A percentile compares a stretch with the other conserved stretches of the same genome.
These are phyloP conservation scores for Muscicapa striata DNA, from an alignment of 2,797 vertebrate species.

Conservation along the genomic window DNA sequence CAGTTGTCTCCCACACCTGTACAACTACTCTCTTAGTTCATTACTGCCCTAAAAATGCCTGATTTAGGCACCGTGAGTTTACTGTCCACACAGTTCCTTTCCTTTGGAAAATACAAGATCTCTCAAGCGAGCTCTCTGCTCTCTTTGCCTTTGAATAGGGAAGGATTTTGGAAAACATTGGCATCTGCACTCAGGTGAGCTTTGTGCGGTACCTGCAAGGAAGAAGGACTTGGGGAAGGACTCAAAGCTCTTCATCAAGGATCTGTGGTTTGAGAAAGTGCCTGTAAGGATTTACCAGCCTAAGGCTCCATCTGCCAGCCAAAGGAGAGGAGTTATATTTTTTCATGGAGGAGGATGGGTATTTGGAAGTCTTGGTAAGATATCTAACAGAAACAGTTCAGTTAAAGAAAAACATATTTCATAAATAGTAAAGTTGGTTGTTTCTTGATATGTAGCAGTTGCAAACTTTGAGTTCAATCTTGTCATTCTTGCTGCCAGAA, in stretches of 20 bases:
- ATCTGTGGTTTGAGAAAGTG: conserved; percentile 78
- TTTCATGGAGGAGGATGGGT: conserved; percentile 86
- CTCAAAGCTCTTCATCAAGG: conserved; percentile 74
- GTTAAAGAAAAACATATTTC: not conserved
- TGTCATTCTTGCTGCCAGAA: not conserved
- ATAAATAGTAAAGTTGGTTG: not conserved
- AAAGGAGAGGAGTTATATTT: conserved; percentile 81
- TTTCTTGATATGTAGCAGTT: not conserved
- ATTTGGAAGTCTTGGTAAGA: conserved; percentile 82
- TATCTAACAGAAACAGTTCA: not conserved
- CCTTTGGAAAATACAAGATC: not conserved
- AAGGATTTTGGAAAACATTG: conserved; percentile 80
- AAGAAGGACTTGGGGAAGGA: conserved; percentile 37
- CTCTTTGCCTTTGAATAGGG: conserved; percentile 74
- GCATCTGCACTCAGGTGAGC: conserved; percentile 78
- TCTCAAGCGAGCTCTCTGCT: not conserved
- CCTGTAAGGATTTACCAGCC: conserved; percentile 85
- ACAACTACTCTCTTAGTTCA: not conserved
- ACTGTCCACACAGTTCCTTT: not conserved
- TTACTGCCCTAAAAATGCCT: not conserved
- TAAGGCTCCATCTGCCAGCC: conserved; percentile 53
- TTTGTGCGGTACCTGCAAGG: conserved; percentile 74
- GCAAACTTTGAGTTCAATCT: not conserved
- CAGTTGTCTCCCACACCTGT: not conserved
- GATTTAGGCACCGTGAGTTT: not conserved